These are phyloP conservation scores for Heteractis magnifica DNA, from an alignment of 92 coral and sea anemone species.

Conservation along the genomic window DNA sequence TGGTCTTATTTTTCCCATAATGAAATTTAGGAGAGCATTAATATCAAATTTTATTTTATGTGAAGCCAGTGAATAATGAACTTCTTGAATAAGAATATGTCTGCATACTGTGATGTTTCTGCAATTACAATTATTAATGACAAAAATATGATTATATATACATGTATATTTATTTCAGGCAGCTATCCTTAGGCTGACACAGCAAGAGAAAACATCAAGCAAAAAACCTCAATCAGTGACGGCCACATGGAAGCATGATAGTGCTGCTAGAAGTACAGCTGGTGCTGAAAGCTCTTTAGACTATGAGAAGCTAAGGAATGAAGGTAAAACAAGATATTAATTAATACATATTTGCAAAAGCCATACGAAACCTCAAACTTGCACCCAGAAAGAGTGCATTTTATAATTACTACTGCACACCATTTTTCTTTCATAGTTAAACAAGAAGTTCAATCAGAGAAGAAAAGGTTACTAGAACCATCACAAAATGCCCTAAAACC, in stretches of 20 bases:
- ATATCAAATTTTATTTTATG: too few species aligned
- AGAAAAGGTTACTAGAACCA: neutral
- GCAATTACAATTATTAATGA: too few species aligned
- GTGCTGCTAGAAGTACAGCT: conserved; percentile 11
- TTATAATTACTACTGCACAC: neutral
- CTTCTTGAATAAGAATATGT: too few species aligned
- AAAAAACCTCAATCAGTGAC: conserved; percentile 73
- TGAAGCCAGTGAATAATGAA: too few species aligned
- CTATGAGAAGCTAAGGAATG: conserved; percentile 43
- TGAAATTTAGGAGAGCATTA: too few species aligned
- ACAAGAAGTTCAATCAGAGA: neutral
- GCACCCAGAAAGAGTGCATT: too few species aligned
- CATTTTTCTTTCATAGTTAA: neutral
- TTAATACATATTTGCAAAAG: too few species aligned
- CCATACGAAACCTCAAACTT: too few species aligned
- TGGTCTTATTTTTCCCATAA: too few species aligned
- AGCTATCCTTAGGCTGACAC: conserved; percentile 63
- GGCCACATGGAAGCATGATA: conserved; percentile 72
- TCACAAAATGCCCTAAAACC: neutral
- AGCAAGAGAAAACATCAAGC: conserved; percentile 56
- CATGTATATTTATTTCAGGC: conserved; percentile 49
- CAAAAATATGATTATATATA: too few species aligned
- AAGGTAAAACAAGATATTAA: conserved; percentile 40
- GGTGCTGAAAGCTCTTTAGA: conserved; percentile 30
- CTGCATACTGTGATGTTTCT: too few species aligned